phyloP scores from a whole-genome alignment of 2,113 vertebrate species.

The Siniperca knerii region DNA sequence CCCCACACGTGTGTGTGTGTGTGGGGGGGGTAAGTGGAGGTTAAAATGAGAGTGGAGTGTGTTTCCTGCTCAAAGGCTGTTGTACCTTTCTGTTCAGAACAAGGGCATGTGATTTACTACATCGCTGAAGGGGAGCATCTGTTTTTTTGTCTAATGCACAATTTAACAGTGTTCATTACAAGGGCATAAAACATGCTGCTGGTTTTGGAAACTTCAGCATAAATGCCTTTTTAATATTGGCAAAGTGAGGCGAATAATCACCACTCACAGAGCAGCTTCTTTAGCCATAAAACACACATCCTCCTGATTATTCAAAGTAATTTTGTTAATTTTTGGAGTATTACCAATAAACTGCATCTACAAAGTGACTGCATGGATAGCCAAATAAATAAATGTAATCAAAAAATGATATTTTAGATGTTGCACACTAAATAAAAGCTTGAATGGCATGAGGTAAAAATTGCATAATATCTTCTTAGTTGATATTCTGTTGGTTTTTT shows the following conservation, averaged over 20 bases:
- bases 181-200: slow-evolving; percentile 76
- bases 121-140: slow-evolving; percentile 75
- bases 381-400: slow-evolving; percentile 28
- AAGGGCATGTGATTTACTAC: slow-evolving; percentile 81
- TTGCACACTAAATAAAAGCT: slow-evolving; percentile 45
- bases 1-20: slow-evolving; percentile 43
- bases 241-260: slow-evolving; percentile 69
- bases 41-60: slow-evolving; percentile 64
- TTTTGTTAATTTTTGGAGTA: slow-evolving; percentile 26
- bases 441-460: not conserved
- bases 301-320: slow-evolving; percentile 54
- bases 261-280: slow-evolving; percentile 36
- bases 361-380: slow-evolving; percentile 17
- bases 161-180: slow-evolving; percentile 82
- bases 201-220: slow-evolving; percentile 76
- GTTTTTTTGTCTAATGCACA: slow-evolving; percentile 71
- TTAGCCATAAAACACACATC: slow-evolving; percentile 57
- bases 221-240: slow-evolving; percentile 74
- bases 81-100: slow-evolving; percentile 66
- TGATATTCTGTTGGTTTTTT: not conserved
- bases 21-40: slow-evolving; percentile 63
- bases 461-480: not conserved
- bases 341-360: slow-evolving; percentile 32
- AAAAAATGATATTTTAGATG: slow-evolving; percentile 23
- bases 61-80: slow-evolving; percentile 60